Conservation (phyloP, 2,888 invertebrate genomes). For the Erannis defoliaria region DNA sequence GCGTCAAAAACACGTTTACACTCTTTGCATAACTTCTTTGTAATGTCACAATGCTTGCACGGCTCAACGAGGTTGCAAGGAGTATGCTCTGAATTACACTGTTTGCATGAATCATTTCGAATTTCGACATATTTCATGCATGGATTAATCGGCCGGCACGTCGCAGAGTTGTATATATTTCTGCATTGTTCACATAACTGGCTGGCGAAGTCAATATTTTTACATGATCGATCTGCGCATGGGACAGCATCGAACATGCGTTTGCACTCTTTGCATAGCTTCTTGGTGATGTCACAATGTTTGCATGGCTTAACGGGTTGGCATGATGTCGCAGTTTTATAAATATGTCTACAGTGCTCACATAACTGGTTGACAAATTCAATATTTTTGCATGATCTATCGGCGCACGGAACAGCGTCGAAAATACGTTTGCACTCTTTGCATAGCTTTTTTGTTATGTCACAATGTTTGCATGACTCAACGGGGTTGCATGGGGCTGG, state of each 20-base stretch:
- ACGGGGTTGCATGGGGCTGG: neutral
- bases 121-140: neutral
- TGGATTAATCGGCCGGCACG: too few species aligned
- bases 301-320: neutral
- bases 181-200: neutral
- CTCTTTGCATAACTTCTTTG: neutral
- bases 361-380: neutral
- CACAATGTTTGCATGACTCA: conserved; percentile 2
- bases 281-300: neutral
- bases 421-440: neutral
- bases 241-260: neutral
- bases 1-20: neutral
- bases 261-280: conserved; percentile 1
- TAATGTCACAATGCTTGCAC: neutral
- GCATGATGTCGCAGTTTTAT: too few species aligned
- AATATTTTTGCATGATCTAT: conserved; percentile 6
- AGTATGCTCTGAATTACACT: too few species aligned
- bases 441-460: neutral
- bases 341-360: neutral
- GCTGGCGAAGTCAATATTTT: neutral
- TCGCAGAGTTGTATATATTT: too few species aligned
- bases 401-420: neutral
- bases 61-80: neutral
- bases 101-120: neutral
- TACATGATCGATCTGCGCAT: neutral